Percentiles rank a stretch among this genome's conserved stretches.
Evolutionary conservation across 1,140 invertebrate species (phyloP).

Genomic region (Spodoptera litura): DNA sequence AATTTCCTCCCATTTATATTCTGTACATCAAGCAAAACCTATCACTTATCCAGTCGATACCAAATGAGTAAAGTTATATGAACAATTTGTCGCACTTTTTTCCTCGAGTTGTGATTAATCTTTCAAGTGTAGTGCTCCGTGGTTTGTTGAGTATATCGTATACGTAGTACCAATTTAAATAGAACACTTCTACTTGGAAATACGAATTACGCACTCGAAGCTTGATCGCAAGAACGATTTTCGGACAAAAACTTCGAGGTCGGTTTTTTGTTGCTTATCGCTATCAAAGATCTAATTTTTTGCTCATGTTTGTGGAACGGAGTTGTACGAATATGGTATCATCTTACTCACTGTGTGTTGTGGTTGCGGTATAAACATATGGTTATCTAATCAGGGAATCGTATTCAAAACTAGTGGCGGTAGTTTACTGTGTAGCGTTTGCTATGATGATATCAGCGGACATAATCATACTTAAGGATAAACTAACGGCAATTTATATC

Average conservation of each 20-base stretch:
- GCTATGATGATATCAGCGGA: neutral
- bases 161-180: slow-evolving; percentile 20
- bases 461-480: neutral
- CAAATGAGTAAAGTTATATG: slow-evolving; percentile 39
- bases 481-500: too few relatives aligned
- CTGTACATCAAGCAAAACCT: slow-evolving; percentile 15
- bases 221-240: slow-evolving; percentile 23
- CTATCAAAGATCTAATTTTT: slow-evolving; percentile 49
- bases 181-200: slow-evolving; percentile 29
- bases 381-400: slow-evolving; percentile 33
- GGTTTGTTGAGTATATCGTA: slow-evolving; percentile 15
- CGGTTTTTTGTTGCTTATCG: slow-evolving; percentile 46
- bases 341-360: slow-evolving; percentile 24
- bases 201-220: slow-evolving; percentile 28
- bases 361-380: slow-evolving; percentile 17
- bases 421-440: neutral
- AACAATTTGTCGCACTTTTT: slow-evolving; percentile 40
- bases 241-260: slow-evolving; percentile 39
- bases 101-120: slow-evolving; percentile 33
- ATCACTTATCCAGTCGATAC: slow-evolving; percentile 23
- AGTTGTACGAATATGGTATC: slow-evolving; percentile 29
- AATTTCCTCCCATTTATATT: slow-evolving; percentile 25
- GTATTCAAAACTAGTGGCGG: slow-evolving; percentile 32
- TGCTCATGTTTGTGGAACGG: slow-evolving; percentile 41
- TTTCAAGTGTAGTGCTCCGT: slow-evolving; percentile 5